phyloP scores from a whole-genome alignment of 2,888 invertebrate species.

The Athripsodes cinereus region DNA sequence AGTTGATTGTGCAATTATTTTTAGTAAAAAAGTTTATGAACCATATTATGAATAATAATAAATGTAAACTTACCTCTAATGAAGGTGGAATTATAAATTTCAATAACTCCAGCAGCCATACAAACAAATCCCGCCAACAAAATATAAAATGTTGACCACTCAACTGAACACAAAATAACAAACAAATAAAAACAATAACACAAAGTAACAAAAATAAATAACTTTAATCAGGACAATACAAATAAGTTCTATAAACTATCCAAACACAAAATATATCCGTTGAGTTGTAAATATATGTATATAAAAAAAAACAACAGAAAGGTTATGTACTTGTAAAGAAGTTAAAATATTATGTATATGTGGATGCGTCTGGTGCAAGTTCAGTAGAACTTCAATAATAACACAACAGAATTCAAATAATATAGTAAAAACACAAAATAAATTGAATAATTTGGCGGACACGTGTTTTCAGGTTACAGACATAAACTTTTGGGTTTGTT shows the following conservation, averaged over 20 bases:
- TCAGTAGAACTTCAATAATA: too few relatives aligned
- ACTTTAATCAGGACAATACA: slow-evolving; percentile 4
- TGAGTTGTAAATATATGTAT: not conserved
- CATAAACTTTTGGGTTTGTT: too few relatives aligned
- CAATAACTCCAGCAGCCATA: not conserved
- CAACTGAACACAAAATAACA: slow-evolving; percentile 24
- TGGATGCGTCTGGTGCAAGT: too few relatives aligned
- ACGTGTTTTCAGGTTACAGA: slow-evolving; percentile 10
- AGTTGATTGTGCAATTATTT: too few relatives aligned
- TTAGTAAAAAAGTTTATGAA: too few relatives aligned
- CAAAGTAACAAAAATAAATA: slow-evolving; percentile 20
- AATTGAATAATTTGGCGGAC: slow-evolving; percentile 10
- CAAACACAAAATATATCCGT: not conserved
- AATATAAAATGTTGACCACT: slow-evolving; percentile 12
- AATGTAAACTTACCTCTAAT: slow-evolving; percentile 4
- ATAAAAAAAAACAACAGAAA: not conserved
- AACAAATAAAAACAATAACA: slow-evolving; percentile 16
- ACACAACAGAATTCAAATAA: too few relatives aligned
- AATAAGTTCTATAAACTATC: not conserved
- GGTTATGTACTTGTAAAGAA: too few relatives aligned
- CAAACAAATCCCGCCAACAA: not conserved
- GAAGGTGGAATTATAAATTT: not conserved
- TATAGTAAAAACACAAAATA: not conserved
- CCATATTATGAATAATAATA: too few relatives aligned
- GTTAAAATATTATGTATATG: too few relatives aligned